Percentiles rank a stretch among this genome's conserved stretches.
These are phyloP conservation scores for Rhynchonycteris naso DNA, from an alignment of 2,797 vertebrate species.

Conservation along the genomic window DNA sequence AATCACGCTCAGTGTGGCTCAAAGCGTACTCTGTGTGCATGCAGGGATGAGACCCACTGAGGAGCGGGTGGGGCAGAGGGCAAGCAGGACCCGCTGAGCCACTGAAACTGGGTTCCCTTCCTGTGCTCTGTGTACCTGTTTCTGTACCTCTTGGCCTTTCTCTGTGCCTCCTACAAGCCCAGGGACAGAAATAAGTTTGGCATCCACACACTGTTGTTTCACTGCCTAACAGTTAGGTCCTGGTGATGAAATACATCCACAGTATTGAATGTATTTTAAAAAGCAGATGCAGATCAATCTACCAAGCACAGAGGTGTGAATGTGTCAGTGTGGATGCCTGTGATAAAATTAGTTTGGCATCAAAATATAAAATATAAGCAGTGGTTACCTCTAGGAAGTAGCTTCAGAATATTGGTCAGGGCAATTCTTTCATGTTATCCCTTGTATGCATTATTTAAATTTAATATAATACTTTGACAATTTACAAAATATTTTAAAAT, in stretches of 20 bases:
- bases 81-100: not conserved
- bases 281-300: not conserved
- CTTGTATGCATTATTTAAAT: not conserved
- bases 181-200: not conserved
- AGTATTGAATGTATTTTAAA: not conserved
- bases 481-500: not conserved
- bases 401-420: not conserved
- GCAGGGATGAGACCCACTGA: fast-evolving
- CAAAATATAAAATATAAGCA: not conserved
- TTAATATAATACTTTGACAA: not conserved
- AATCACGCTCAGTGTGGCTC: fast-evolving
- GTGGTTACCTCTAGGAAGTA: not conserved
- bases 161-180: not conserved
- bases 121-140: fast-evolving
- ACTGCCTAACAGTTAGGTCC: not conserved
- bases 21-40: no score
- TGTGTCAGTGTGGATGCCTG: no score
- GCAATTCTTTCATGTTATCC: not conserved
- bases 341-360: not conserved
- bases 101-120: not conserved
- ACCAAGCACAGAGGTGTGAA: not conserved
- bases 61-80: fast-evolving
- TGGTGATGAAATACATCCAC: not conserved
- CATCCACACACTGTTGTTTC: not conserved
- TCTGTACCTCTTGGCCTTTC: not conserved